These are phyloP conservation scores for Temnothorax longispinosus DNA, from an alignment of 1,140 invertebrate genomes.

Conservation along the genomic window DNA sequence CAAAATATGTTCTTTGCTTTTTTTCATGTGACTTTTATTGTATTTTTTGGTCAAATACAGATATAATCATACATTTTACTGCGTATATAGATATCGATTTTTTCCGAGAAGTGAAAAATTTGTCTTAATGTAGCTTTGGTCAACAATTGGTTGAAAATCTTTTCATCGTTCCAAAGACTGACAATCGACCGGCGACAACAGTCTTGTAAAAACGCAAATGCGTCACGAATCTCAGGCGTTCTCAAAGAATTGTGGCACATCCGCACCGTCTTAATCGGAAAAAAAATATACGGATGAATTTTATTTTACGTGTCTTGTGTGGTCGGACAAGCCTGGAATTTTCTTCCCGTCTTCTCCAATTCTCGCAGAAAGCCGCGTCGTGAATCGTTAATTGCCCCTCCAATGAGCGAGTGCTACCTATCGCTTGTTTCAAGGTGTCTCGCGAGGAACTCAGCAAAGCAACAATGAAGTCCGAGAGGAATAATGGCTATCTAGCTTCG, in stretches of 20 bases:
- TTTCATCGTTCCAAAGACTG: no score
- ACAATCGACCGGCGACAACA: background rate
- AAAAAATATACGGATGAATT: background rate
- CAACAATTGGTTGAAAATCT: background rate
- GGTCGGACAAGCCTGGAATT: background rate
- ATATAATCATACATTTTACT: background rate
- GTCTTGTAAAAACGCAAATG: no score
- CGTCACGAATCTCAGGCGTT: no score
- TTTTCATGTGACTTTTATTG: background rate
- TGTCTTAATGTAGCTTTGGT: background rate
- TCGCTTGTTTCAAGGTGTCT: background rate
- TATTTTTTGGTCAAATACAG: background rate
- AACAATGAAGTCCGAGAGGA: slow-evolving; percentile 77
- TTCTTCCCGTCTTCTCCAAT: background rate
- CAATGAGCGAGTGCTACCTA: slow-evolving; percentile 11
- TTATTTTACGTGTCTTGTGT: background rate
- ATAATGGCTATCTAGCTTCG: slow-evolving; percentile 79
- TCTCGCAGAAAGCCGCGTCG: background rate
- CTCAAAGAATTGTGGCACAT: background rate
- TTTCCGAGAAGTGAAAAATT: background rate
- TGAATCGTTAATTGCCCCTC: background rate
- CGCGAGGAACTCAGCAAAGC: background rate
- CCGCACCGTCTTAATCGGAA: background rate
- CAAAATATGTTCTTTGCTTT: background rate
- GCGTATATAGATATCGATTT: background rate